Base-by-base conservation (phyloP, 1,140 invertebrate genomes). In the Oreohelix idahoensis region DNA sequence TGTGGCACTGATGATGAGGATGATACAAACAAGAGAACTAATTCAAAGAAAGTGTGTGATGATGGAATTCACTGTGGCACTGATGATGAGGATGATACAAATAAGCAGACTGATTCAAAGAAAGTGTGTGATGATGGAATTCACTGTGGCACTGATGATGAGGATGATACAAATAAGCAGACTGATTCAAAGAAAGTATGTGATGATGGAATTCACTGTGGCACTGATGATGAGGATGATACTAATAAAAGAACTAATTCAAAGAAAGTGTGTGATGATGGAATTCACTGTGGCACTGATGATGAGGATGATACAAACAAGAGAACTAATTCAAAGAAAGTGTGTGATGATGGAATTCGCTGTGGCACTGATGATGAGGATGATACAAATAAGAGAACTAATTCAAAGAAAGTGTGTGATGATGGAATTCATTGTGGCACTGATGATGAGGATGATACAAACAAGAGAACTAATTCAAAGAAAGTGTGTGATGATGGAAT, bases 11-110 rank as follows among this genome's bases (percentile, higher is more conserved):
- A 83, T 75, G 79, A 83, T 83, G 82, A 85, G 78, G 78, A 63
- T 45, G 82, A 82, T 79, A n/a, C n/a, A 29, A 78, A 32, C 29
- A 45, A n/a, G n/a, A n/a, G 42, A 51, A 69, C 49, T 36, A 38
- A 38, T 49, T 66, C 32, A 38, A 86, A 84, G 53, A 78, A 71
- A 69, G 81, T 81, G 29, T 86, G 86, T 66, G 79, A 81, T 75
- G 86, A 86, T 85, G 86, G 86, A 74, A 84, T 85, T 76, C 84
- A 85, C 45, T 86, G 86, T 85, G 86, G 86, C 8, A 86, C 86
- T 32, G 86, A 86, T 78, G 84, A 86, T 85, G 86, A 86, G 76
- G 82, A 85, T 58, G 84, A 86, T 15, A 35, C 58, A 32, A 29
- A 51, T 11, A 20, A 20, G n/a, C n/a, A n/a, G 17, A 53, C 45